Evolutionary conservation across 1,140 invertebrate genomes (phyloP).

Genomic region (Drosophila simulans): DNA sequence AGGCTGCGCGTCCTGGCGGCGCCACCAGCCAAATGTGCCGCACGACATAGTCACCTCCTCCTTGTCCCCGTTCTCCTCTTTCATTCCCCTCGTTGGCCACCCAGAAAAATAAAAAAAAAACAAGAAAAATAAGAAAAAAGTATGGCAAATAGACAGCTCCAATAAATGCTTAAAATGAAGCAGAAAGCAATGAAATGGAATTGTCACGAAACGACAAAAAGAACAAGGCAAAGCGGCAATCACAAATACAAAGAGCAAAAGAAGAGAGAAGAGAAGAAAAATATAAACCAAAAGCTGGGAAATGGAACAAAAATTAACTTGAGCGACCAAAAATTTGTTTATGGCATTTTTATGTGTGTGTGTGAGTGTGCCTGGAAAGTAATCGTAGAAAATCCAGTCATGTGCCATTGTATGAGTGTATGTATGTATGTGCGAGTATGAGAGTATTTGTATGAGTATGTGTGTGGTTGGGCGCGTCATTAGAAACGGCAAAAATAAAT

Average conservation of each 20-base stretch:
- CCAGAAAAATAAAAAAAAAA: constrained; percentile 5
- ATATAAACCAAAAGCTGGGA: constrained; percentile 51
- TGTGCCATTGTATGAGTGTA: not conserved
- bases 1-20: constrained; percentile 71
- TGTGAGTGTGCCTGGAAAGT: constrained; percentile 29
- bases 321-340: constrained; percentile 74
- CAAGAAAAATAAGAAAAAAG: constrained; percentile 10
- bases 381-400: constrained; percentile 60
- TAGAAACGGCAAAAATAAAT: constrained; percentile 79
- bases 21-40: constrained; percentile 70
- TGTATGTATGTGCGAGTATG: constrained; percentile 23
- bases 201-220: constrained; percentile 71
- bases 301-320: constrained; percentile 60
- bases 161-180: constrained; percentile 79
- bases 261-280: constrained; percentile 2
- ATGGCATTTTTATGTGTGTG: constrained; percentile 51
- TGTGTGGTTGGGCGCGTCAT: constrained; percentile 65
- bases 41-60: constrained; percentile 58
- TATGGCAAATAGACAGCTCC: constrained; percentile 70
- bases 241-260: constrained; percentile 5
- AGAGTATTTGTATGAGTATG: constrained; percentile 19
- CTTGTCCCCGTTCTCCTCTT: not conserved
- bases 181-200: constrained; percentile 81
- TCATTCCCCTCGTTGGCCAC: not conserved
- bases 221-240: constrained; percentile 20